Base-by-base conservation (phyloP, 2,888 invertebrate species). In the Sesamia inferens region DNA sequence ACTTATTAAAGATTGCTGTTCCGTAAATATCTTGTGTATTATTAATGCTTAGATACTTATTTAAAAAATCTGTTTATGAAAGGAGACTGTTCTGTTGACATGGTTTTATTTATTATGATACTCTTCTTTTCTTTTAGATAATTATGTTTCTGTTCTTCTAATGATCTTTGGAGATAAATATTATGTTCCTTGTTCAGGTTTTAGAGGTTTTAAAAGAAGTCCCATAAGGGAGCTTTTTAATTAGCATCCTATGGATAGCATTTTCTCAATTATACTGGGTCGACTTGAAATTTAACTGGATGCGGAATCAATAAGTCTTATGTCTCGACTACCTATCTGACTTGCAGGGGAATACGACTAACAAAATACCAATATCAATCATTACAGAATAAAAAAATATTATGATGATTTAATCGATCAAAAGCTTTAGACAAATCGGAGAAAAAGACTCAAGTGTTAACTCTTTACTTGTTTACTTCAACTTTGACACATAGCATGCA, bases 1-100 rank as follows among this genome's bases (percentile, higher is more conserved):
- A 62, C 61, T 82, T 64, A 74, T 82, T 74, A 71, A 68, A 81
- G 78, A 42, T n/a, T 64, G 68, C n/a, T n/a, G 19, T 68, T 42
- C n/a, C 22, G 47, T 55, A 61, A 59, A 61, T 71, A 63, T 74
- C 22, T 58, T 59, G 22, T 63, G 13, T 22, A 31, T 68, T 73
- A 8, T n/a, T 44, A 22, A 67, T 19, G 44, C 22, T 68, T 63
- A 31, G 31, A 31, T 31, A 57, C 22, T 65, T 31, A 10, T 39
- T 14, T 57, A 24, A 31, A 7, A 75, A 54, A 42, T n/a, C 13
- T 0, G 2, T 42, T 68, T 24, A 54, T 31, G 16, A 71, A 47
- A 14, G 16, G 16, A 13, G 11, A 44, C 58, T 58, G 13, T n/a
- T 2, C 31, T 39, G 19, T n/a, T 8, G 5, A 47, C 24, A 13